Conservation (phyloP, 2,888 invertebrate species). For the Lithophane socia region DNA sequence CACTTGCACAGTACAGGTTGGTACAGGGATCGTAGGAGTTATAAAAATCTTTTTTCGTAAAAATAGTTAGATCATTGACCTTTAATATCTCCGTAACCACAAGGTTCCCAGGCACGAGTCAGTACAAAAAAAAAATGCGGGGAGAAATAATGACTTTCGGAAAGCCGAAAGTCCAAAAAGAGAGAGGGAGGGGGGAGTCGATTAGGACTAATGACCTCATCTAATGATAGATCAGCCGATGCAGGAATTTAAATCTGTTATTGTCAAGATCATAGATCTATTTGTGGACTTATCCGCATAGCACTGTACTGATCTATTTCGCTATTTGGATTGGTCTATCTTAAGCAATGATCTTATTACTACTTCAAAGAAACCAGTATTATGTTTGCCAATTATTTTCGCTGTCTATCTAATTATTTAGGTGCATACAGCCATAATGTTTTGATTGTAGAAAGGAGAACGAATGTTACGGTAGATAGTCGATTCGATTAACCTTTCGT, state of each 20-base stretch:
- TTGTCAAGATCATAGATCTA: constrained; percentile 34
- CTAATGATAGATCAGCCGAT: not conserved
- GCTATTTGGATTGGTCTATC: constrained; percentile 16
- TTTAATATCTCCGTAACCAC: no score
- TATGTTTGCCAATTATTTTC: constrained; percentile 28
- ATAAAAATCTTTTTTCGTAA: no score
- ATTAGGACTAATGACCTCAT: not conserved
- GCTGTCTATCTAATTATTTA: constrained; percentile 2
- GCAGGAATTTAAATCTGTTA: not conserved
- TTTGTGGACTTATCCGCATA: constrained; percentile 22
- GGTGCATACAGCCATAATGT: constrained; percentile 15
- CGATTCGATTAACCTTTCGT: no score
- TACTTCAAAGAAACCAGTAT: constrained; percentile 32
- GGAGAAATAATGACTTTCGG: no score
- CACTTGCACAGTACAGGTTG: no score
- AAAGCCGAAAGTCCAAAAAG: no score
- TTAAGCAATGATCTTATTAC: constrained; percentile 22
- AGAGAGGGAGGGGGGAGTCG: not conserved
- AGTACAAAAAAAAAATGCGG: no score
- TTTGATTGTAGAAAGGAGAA: constrained; percentile 13
- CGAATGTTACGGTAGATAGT: not conserved
- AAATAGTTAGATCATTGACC: no score
- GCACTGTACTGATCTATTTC: not conserved
- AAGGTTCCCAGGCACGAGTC: no score
- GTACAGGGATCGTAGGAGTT: no score